A percentile compares a stretch with the other conserved stretches of the same genome.
Evolutionary conservation across 2,888 invertebrate genomes (phyloP).

Genomic region (Xestia ashworthii): DNA sequence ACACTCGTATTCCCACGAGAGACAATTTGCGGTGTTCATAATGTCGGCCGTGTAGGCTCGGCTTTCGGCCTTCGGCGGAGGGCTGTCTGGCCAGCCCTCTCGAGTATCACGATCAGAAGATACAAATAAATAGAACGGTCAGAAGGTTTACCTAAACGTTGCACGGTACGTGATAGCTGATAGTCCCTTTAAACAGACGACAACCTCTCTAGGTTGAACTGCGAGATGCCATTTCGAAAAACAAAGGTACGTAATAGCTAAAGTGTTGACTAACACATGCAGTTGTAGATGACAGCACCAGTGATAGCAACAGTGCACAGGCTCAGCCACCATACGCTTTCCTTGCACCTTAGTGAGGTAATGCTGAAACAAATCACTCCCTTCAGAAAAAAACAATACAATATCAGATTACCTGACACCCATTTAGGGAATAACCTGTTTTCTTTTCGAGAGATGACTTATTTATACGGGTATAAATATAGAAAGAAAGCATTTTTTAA

Average conservation of each 20-base stretch:
- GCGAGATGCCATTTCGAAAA: too few relatives aligned
- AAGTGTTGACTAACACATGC: not conserved
- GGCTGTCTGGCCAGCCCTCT: not conserved
- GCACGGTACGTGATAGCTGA: not conserved
- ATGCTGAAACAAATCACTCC: not conserved
- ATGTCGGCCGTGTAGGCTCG: not conserved
- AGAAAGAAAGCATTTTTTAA: not conserved
- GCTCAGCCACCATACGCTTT: not conserved
- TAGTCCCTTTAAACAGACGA: too few relatives aligned
- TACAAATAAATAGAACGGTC: not conserved
- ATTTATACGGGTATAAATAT: not conserved
- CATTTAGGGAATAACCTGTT: not conserved
- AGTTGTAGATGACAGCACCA: not conserved
- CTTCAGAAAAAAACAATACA: not conserved
- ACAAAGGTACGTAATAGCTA: not conserved
- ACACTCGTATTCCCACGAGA: not conserved
- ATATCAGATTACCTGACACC: too few relatives aligned
- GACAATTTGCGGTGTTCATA: constrained; percentile 1
- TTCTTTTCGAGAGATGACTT: not conserved
- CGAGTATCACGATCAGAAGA: not conserved
- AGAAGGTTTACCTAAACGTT: constrained; percentile 16
- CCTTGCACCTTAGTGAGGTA: not conserved
- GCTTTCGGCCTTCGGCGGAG: constrained; percentile 11
- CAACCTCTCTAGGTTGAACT: too few relatives aligned
- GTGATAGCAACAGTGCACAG: not conserved